A percentile compares a stretch with the other conserved stretches of the same genome.
phyloP scores from a whole-genome alignment of 1,140 invertebrate genomes.

The Lanistes nyassanus region DNA sequence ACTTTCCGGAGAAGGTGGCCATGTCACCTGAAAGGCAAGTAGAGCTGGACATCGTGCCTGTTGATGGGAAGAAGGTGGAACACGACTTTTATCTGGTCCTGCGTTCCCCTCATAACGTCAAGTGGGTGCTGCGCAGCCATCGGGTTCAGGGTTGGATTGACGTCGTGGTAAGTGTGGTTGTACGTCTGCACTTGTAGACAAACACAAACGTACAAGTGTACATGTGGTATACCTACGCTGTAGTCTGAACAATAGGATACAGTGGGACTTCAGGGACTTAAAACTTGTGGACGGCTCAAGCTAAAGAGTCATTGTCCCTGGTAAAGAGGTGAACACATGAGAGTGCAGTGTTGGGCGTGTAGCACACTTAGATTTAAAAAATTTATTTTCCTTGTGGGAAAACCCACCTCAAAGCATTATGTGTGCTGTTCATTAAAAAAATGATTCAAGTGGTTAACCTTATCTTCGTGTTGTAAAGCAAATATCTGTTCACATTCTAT shows the following conservation, averaged over 20 bases:
- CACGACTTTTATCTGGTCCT: conserved; percentile 42
- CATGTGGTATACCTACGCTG: not conserved
- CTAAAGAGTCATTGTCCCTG: no score
- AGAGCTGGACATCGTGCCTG: conserved; percentile 40
- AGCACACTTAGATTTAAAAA: no score
- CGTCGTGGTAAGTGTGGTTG: conserved; percentile 38
- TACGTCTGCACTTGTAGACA: not conserved
- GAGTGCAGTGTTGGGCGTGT: no score
- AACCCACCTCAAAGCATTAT: no score
- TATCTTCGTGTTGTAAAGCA: no score
- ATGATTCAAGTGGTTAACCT: no score
- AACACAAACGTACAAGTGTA: not conserved
- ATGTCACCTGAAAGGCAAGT: conserved; percentile 12
- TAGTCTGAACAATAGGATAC: not conserved
- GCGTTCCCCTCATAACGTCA: conserved; percentile 34
- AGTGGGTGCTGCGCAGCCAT: conserved; percentile 40
- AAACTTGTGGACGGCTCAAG: not conserved
- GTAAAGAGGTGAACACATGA: no score
- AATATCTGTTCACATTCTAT: no score
- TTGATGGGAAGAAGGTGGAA: conserved; percentile 27
- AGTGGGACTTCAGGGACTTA: not conserved
- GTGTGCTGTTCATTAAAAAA: no score
- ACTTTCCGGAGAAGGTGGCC: conserved; percentile 14
- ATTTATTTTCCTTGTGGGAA: no score
- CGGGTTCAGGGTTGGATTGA: conserved; percentile 43